Conservation (phyloP, 2,797 vertebrate genomes). For the Typhlichthys subterraneus region DNA sequence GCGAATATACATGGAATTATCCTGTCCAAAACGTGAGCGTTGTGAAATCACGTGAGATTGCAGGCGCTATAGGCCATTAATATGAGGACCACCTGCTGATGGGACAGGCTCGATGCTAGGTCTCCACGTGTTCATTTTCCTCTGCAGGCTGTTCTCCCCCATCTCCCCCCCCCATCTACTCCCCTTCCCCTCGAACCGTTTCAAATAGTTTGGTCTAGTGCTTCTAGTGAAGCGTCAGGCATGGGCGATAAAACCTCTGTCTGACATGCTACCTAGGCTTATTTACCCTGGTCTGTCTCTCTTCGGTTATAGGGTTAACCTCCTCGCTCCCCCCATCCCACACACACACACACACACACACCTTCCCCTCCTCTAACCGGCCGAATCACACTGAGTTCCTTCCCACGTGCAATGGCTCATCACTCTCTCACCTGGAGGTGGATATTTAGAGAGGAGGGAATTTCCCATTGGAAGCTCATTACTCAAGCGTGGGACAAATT, state of each 20-base stretch:
- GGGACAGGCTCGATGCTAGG: neutral
- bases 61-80: neutral
- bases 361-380: neutral
- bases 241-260: constrained; percentile 39
- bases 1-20: no score
- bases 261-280: constrained; percentile 31
- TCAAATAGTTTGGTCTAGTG: constrained; percentile 55
- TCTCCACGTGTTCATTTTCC: constrained; percentile 33
- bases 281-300: constrained; percentile 30
- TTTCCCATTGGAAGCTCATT: constrained; percentile 54
- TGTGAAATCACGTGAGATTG: no score
- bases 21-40: no score
- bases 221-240: constrained; percentile 57
- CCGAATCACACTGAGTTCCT: constrained; percentile 11
- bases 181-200: constrained; percentile 10
- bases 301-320: constrained; percentile 5
- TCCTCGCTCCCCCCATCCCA: constrained; percentile 10
- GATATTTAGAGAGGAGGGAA: constrained; percentile 56
- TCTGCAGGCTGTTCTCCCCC: constrained; percentile 16
- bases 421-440: constrained; percentile 48
- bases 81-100: neutral
- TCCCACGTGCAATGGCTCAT: constrained; percentile 50
- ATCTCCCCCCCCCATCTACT: neutral
- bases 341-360: no score
- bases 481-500: constrained; percentile 60